A percentile compares a stretch with the other conserved stretches of the same genome.
These are phyloP conservation scores for Pseudotriccus pelzelni DNA, from an alignment of 2,797 vertebrate species.

Conservation along the genomic window DNA sequence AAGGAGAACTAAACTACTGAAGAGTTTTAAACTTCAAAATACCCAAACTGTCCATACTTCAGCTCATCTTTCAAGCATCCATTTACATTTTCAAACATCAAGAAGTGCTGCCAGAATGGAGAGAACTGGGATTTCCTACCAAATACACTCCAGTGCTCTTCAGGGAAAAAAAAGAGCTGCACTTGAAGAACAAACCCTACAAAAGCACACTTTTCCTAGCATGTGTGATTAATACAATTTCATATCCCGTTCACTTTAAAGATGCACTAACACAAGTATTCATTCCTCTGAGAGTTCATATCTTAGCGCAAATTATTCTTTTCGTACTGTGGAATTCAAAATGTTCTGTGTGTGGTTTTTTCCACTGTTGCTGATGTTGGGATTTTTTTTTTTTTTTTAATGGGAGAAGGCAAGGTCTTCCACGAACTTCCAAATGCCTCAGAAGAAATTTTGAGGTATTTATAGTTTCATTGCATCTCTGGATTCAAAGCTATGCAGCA, in stretches of 20 bases:
- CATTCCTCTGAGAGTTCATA: not conserved
- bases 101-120: not conserved
- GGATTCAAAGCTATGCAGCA: constrained; percentile 36
- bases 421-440: constrained; percentile 44
- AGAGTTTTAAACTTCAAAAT: not conserved
- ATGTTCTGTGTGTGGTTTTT: not conserved
- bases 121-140: constrained; percentile 9
- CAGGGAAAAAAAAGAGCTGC: not conserved
- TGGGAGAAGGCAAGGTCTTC: not conserved
- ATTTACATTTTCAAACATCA: constrained; percentile 33
- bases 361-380: not conserved
- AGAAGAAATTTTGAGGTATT: constrained; percentile 42
- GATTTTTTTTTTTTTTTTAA: not conserved
- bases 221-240: constrained; percentile 38
- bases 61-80: not conserved
- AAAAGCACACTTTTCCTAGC: not conserved
- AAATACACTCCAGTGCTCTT: not conserved
- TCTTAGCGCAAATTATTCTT: constrained; percentile 15
- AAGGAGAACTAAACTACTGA: not conserved
- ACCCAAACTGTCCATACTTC: not conserved
- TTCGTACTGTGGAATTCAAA: constrained; percentile 6
- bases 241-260: constrained; percentile 19
- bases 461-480: constrained; percentile 26
- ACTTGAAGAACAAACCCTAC: not conserved
- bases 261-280: not conserved